phyloP scores from a whole-genome alignment of 2,888 invertebrate species.

The Apomyelois bistriatella region DNA sequence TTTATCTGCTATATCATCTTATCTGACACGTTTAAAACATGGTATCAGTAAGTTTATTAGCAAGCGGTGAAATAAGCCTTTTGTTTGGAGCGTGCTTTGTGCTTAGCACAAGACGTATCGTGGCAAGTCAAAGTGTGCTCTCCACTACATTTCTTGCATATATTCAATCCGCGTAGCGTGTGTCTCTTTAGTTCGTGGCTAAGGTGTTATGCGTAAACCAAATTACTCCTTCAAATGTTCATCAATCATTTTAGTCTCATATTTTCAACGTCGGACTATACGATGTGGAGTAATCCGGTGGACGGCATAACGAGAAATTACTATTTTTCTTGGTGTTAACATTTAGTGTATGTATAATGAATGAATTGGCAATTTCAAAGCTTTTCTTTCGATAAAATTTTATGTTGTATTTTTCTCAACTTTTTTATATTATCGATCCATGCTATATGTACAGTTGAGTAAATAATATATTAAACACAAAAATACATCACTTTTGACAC shows the following conservation, averaged over 20 bases:
- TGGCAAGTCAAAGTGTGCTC: too few relatives aligned
- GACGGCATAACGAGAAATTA: not conserved
- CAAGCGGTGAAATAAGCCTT: not conserved
- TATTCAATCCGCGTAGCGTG: not conserved
- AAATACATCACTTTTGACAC: too few relatives aligned
- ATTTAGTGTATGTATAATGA: conserved; percentile 17
- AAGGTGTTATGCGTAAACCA: not conserved
- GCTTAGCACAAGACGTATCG: too few relatives aligned
- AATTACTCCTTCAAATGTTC: not conserved
- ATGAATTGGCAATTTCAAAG: not conserved
- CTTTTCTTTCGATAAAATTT: not conserved
- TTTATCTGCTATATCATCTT: too few relatives aligned
- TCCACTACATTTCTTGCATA: not conserved
- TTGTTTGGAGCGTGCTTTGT: not conserved
- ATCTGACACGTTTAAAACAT: too few relatives aligned
- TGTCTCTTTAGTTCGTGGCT: not conserved
- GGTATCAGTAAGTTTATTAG: too few relatives aligned
- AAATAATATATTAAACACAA: too few relatives aligned
- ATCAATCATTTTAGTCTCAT: not conserved
- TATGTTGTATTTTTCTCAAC: not conserved
- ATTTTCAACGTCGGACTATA: not conserved
- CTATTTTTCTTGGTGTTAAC: conserved; percentile 17
- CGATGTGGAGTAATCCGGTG: not conserved
- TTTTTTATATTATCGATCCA: too few relatives aligned
- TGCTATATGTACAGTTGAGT: too few relatives aligned